Base-by-base conservation (phyloP, 2,113 vertebrate genomes). In the Nycticorax nycticorax region DNA sequence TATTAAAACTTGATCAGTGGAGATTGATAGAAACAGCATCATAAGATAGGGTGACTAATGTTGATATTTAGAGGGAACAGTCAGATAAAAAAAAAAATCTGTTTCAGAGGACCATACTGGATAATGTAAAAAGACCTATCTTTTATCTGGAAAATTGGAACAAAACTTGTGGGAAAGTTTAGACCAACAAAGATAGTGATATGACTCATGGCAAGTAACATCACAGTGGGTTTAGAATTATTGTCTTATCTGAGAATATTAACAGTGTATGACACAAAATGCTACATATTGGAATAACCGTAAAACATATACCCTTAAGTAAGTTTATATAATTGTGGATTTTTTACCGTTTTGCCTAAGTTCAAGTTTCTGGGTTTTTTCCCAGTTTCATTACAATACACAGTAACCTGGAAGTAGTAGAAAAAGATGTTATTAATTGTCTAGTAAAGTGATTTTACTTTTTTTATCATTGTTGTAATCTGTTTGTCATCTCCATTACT, bases 1-100 rank as follows among this genome's bases (percentile, higher is more conserved):
- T 96, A 81, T 68, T 89, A 94, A 82, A 93, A 93, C 37, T 71
- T 93, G 56, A 80, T 93, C 84, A 79, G n/a, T 45, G 59, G 66
- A 85, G 74, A 60, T 2, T 89, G 72, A 89, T 69, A 87, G 81
- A 83, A 91, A 18, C 19, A 91, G n/a, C 53, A 83, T 67, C 23
- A 32, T 39, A 89, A 72, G 12, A 43, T 30, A 66, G 52, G 43
- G 75, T 91, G 63, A 87, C 76, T 92, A 93, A 92, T 88, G 67
- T 33, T 90, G 59, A 95, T 83, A 83, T 95, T 90, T 87, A 87
- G 52, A 82, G 22, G 50, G 67, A 96, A 88, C 53, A 19, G 85
- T 77, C 63, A 80, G 74, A 89, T 91, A 17, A 50, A 45, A 89
- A 19, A 89, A 79, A 84, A 72, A 76, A 27, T 50, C 47, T 78